Evolutionary conservation across 2,888 invertebrate species (phyloP).

Genomic region (Oscheius onirici): DNA sequence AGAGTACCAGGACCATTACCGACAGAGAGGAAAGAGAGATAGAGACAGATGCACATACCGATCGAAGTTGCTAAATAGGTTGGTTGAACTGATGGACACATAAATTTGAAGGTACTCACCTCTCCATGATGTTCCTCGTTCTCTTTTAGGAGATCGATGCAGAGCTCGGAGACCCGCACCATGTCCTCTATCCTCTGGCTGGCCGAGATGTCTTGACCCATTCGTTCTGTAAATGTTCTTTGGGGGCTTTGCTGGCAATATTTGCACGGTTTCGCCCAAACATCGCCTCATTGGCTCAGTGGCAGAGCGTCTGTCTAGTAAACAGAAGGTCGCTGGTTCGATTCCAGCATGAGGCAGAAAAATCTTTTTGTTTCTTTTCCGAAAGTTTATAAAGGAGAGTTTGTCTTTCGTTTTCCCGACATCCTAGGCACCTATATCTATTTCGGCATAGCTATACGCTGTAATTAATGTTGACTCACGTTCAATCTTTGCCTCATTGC

Average conservation of each 20-base stretch:
- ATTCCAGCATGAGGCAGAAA: slow-evolving; percentile 63
- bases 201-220: slow-evolving; percentile 71
- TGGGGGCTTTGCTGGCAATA: slow-evolving; percentile 37
- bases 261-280: too few species aligned
- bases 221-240: slow-evolving; percentile 61
- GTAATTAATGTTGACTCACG: too few species aligned
- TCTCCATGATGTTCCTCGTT: slow-evolving; percentile 99
- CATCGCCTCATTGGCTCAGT: slow-evolving; percentile 63
- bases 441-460: too few species aligned
- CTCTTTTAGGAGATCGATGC: slow-evolving; percentile 97
- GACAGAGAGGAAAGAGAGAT: slow-evolving; percentile 1
- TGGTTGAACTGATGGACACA: background rate
- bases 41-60: slow-evolving; percentile 24
- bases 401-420: too few species aligned
- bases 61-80: slow-evolving; percentile 31
- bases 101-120: slow-evolving; percentile 77
- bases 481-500: slow-evolving; percentile 96
- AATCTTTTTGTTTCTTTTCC: too few species aligned
- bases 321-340: slow-evolving; percentile 68
- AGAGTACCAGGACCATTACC: slow-evolving; percentile 1
- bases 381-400: too few species aligned
- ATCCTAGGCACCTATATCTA: too few species aligned
- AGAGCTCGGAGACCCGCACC: slow-evolving; percentile 94
- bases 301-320: slow-evolving; percentile 68
- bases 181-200: slow-evolving; percentile 83